Evolutionary conservation across 1,140 invertebrate genomes (phyloP).

Genomic region (Brachionus plicatilis): DNA sequence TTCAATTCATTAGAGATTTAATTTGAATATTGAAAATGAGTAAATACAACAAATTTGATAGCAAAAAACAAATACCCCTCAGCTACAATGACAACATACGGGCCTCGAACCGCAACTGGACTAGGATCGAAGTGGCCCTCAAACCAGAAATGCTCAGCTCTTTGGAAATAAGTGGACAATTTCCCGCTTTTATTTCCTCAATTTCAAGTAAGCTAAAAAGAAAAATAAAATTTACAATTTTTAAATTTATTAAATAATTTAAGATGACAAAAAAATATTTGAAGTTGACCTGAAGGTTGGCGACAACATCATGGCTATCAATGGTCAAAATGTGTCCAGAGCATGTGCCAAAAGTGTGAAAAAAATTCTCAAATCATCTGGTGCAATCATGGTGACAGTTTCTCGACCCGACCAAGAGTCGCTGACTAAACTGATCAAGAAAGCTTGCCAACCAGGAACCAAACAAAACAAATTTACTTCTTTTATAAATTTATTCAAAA

Average conservation of each 20-base stretch:
- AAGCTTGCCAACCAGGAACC: neutral
- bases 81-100: conserved; percentile 1
- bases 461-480: neutral
- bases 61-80: neutral
- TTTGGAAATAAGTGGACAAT: neutral
- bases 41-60: conserved; percentile 14
- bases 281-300: neutral
- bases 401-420: neutral
- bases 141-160: neutral
- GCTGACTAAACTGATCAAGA: neutral
- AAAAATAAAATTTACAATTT: neutral
- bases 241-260: neutral
- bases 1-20: neutral
- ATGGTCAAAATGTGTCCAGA: conserved; percentile 31
- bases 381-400: neutral
- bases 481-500: neutral
- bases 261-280: neutral
- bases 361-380: neutral
- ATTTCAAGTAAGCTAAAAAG: neutral
- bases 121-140: neutral
- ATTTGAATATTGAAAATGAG: neutral
- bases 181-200: neutral
- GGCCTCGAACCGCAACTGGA: neutral
- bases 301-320: conserved; percentile 7
- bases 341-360: conserved; percentile 27